phyloP scores from a whole-genome alignment of 2,113 vertebrate species.

The human (Homo sapiens) region DNA sequence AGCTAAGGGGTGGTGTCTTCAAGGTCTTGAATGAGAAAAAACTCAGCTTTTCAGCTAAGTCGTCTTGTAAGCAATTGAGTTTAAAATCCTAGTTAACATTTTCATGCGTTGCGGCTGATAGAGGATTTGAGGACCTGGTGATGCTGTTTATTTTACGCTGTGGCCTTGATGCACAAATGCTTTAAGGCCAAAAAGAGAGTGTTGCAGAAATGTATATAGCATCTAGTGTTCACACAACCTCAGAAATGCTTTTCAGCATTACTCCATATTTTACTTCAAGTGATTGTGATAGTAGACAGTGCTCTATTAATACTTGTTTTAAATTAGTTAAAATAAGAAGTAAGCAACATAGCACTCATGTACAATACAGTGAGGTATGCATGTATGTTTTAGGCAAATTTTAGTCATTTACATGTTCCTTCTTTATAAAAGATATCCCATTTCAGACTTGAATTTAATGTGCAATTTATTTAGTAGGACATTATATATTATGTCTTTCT shows the following conservation, averaged over 20 bases:
- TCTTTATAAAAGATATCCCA: background rate
- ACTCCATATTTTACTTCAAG: background rate
- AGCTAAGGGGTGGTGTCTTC: fast-evolving
- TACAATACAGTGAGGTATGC: background rate
- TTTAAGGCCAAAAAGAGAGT: background rate
- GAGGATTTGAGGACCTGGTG: background rate
- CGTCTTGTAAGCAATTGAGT: background rate
- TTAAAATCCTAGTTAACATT: background rate
- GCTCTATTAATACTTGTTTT: background rate
- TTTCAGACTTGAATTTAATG: background rate
- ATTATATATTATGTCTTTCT: background rate
- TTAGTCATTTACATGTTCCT: background rate
- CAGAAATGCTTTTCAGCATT: background rate
- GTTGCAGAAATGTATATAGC: background rate
- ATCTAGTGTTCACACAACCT: background rate
- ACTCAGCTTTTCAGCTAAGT: background rate
- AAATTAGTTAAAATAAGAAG: constrained; percentile 19
- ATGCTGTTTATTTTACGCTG: background rate
- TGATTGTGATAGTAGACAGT: background rate
- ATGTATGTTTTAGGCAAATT: background rate
- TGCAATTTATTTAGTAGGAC: background rate
- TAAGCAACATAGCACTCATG: background rate
- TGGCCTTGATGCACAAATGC: background rate
- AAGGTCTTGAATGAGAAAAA: background rate
- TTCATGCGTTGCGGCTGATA: background rate